phyloP scores from a whole-genome alignment of 2,888 invertebrate genomes.

The Tetranychus piercei region DNA sequence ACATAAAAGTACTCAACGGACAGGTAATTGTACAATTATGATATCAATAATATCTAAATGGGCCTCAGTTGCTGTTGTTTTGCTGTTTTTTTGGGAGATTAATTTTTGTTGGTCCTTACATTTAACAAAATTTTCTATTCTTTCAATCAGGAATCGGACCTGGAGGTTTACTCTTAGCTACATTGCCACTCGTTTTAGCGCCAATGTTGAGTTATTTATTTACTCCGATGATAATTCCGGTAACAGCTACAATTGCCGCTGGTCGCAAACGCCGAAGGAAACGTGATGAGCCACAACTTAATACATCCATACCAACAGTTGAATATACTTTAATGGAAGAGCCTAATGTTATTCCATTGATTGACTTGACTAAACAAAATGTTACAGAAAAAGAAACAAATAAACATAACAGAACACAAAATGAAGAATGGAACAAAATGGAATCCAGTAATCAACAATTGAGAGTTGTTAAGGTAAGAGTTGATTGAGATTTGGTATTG shows the following conservation, averaged over 20 bases:
- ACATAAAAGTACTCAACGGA: not conserved
- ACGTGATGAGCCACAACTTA: not conserved
- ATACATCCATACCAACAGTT: not conserved
- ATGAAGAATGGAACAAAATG: not conserved
- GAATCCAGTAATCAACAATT: not conserved
- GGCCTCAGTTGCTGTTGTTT: not conserved
- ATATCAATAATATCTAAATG: not conserved
- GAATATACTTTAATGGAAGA: not conserved
- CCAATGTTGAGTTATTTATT: slow-evolving; percentile 20
- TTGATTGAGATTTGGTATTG: not conserved
- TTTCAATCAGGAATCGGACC: slow-evolving; percentile 16
- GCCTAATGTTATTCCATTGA: slow-evolving; percentile 5
- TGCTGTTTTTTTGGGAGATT: not conserved
- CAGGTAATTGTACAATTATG: not conserved
- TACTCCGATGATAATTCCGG: slow-evolving; percentile 23
- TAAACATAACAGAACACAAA: not conserved
- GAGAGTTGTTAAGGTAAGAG: not conserved
- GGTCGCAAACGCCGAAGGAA: slow-evolving; percentile 15
- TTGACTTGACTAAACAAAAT: not conserved
- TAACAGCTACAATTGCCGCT: slow-evolving; percentile 21
- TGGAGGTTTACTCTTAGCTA: slow-evolving; percentile 20
- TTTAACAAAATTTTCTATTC: no score
- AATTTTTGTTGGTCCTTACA: not conserved
- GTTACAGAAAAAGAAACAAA: not conserved
- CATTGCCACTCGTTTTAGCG: slow-evolving; percentile 19